These are phyloP conservation scores for Dryocosmus kuriphilus DNA, from an alignment of 2,888 invertebrate genomes.

Conservation along the genomic window DNA sequence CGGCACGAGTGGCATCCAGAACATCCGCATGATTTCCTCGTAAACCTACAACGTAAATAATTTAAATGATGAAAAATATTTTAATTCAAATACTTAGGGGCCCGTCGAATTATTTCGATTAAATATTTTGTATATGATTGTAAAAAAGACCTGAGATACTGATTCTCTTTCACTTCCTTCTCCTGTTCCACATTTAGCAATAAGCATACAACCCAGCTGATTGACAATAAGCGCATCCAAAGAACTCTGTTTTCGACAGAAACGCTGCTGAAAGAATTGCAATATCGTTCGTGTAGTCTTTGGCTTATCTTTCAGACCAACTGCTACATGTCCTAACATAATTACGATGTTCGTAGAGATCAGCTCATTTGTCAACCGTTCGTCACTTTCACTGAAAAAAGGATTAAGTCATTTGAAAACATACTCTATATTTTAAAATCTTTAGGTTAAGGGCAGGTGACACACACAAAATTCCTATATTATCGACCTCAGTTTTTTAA, in stretches of 20 bases:
- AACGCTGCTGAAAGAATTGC: constrained; percentile 97
- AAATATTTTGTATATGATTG: not conserved
- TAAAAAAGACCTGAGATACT: constrained; percentile 6
- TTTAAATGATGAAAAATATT: not conserved
- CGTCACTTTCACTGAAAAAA: constrained; percentile 64
- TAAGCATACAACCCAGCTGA: constrained; percentile 98
- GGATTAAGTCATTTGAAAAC: constrained; percentile 78
- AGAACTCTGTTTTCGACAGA: constrained; percentile 88
- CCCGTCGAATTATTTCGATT: not conserved
- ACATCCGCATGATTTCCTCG: constrained; percentile 99
- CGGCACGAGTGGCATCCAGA: constrained; percentile 91
- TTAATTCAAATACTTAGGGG: not conserved
- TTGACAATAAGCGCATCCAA: constrained; percentile 97
- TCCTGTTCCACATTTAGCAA: constrained; percentile 91
- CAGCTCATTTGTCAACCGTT: constrained; percentile 83
- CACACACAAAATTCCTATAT: no score
- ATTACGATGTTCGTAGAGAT: constrained; percentile 98
- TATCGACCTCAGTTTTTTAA: no score
- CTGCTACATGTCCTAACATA: constrained; percentile 98
- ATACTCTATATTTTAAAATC: not conserved
- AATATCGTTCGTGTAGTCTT: constrained; percentile 96
- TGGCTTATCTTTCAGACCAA: constrained; percentile 94
- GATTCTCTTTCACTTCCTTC: constrained; percentile 62
- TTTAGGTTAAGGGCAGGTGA: no score
- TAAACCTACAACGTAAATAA: constrained; percentile 80